These are phyloP conservation scores for Carposina sasakii DNA, from an alignment of 1,140 invertebrate genomes.

Conservation along the genomic window DNA sequence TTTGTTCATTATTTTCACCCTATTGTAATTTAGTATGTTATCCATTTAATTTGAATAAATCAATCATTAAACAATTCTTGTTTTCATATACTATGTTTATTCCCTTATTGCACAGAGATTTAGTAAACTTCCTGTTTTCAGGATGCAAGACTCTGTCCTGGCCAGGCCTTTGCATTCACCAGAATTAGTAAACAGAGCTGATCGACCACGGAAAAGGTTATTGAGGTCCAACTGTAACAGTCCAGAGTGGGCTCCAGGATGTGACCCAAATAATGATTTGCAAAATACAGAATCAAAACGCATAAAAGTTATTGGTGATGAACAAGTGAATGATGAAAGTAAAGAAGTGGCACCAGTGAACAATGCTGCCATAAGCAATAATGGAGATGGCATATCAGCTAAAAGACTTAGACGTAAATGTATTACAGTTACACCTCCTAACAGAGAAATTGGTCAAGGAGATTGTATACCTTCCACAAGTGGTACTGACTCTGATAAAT, in stretches of 20 bases:
- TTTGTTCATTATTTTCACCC: too few species aligned
- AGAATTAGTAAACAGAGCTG: constrained; percentile 32
- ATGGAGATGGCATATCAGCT: constrained; percentile 46
- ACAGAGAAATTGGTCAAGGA: constrained; percentile 58
- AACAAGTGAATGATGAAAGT: constrained; percentile 18
- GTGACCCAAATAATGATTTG: constrained; percentile 35
- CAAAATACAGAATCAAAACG: constrained; percentile 19
- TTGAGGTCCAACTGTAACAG: constrained; percentile 40
- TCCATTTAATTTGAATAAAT: too few species aligned
- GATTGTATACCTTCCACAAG: constrained; percentile 64
- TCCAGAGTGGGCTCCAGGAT: constrained; percentile 56
- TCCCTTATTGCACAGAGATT: too few species aligned
- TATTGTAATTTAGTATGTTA: too few species aligned
- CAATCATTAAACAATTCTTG: too few species aligned
- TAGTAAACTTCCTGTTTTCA: too few species aligned
- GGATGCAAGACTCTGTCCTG: constrained; percentile 32
- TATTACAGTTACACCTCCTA: constrained; percentile 46
- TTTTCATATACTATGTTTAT: too few species aligned
- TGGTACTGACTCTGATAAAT: constrained; percentile 47
- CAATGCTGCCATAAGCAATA: constrained; percentile 32
- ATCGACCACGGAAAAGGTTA: constrained; percentile 38
- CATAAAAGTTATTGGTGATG: constrained; percentile 10
- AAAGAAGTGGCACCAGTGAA: constrained; percentile 22
- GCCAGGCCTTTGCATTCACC: constrained; percentile 45
- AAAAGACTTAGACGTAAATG: constrained; percentile 34